A percentile compares a stretch with the other conserved stretches of the same genome.
Evolutionary conservation across 2,888 invertebrate genomes (phyloP).

Genomic region (Scrobipalpa atriplicella): DNA sequence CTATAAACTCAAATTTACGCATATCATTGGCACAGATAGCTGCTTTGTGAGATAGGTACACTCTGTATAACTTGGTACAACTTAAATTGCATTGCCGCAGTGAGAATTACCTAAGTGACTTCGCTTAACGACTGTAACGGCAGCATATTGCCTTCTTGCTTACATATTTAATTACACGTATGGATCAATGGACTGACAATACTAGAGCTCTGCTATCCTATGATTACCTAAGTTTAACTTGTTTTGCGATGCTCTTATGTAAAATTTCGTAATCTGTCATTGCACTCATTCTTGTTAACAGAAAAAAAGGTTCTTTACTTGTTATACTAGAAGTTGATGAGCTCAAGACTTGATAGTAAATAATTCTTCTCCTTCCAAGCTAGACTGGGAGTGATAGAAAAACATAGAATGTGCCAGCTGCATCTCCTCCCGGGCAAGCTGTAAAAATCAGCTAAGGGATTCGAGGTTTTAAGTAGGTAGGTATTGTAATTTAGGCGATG

Average conservation of each 20-base stretch:
- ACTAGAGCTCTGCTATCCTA: not conserved
- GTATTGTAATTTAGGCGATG: too few relatives aligned
- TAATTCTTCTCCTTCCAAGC: too few relatives aligned
- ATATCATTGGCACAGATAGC: too few relatives aligned
- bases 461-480: too few relatives aligned
- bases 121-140: constrained; percentile 7
- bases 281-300: not conserved
- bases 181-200: constrained; percentile 42
- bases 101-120: constrained; percentile 1
- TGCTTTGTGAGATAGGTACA: too few relatives aligned
- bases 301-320: not conserved
- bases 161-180: not conserved
- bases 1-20: too few relatives aligned
- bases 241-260: not conserved
- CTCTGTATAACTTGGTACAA: not conserved
- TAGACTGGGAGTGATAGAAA: too few relatives aligned
- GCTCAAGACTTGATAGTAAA: too few relatives aligned
- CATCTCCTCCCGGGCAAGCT: too few relatives aligned
- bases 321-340: not conserved
- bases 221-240: not conserved
- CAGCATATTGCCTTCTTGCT: not conserved
- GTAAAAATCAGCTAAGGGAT: too few relatives aligned
- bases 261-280: not conserved
- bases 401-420: too few relatives aligned
- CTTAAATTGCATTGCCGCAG: not conserved